These are phyloP conservation scores for Harpagoxenus sublaevis DNA, from an alignment of 2,888 invertebrate species.

Conservation along the genomic window DNA sequence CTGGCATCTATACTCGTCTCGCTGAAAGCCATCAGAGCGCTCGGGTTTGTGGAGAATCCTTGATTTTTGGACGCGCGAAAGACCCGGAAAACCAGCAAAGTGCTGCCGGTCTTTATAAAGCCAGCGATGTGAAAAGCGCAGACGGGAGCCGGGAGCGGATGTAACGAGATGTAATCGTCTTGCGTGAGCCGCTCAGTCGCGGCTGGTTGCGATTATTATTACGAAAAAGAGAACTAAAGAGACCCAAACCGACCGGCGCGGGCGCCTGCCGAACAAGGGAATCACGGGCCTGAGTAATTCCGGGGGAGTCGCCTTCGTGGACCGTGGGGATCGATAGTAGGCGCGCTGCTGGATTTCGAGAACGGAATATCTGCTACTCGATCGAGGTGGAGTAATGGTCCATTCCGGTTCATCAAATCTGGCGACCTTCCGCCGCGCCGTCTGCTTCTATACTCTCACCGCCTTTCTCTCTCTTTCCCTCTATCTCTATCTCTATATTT, in stretches of 20 bases:
- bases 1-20: slow-evolving; percentile 6
- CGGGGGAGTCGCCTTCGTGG: background rate
- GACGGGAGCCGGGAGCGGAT: background rate
- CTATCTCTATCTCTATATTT: slow-evolving; percentile 1
- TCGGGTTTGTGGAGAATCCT: background rate
- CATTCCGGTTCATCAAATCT: slow-evolving; percentile 73
- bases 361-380: slow-evolving; percentile 39
- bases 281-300: background rate
- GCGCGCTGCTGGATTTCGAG: slow-evolving; percentile 47
- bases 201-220: slow-evolving; percentile 67
- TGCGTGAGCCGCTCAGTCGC: slow-evolving; percentile 49
- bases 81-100: background rate
- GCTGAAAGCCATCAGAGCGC: background rate
- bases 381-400: slow-evolving; percentile 61
- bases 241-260: background rate
- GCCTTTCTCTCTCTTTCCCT: slow-evolving; percentile 10
- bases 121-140: slow-evolving; percentile 34
- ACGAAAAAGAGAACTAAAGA: slow-evolving; percentile 53
- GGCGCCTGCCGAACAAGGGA: background rate
- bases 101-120: slow-evolving; percentile 7
- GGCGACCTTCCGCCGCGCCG: slow-evolving; percentile 44
- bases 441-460: background rate
- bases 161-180: slow-evolving; percentile 56
- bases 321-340: slow-evolving; percentile 57
- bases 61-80: slow-evolving; percentile 20